Evolutionary conservation across 2,888 invertebrate species (phyloP).

Genomic region (Brachypalpus laphriformis): DNA sequence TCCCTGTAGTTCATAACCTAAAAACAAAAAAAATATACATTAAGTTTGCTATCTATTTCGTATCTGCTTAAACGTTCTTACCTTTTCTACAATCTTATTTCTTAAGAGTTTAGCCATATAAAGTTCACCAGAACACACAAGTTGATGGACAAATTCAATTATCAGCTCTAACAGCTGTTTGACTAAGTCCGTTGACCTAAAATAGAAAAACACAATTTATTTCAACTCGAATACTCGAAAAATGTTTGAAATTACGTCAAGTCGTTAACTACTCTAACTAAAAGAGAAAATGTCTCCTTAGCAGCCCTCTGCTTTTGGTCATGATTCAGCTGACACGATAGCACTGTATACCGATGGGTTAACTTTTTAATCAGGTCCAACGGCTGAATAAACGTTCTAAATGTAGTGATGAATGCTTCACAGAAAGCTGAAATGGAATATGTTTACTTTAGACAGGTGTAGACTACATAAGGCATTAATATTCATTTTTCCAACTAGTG

Average conservation of each 20-base stretch:
- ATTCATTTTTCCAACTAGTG: slow-evolving; percentile 15
- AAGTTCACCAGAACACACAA: slow-evolving; percentile 95
- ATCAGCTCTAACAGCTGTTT: slow-evolving; percentile 90
- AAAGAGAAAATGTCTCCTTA: slow-evolving; percentile 94
- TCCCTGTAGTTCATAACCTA: slow-evolving; percentile 81
- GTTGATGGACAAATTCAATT: slow-evolving; percentile 96
- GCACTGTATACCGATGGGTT: slow-evolving; percentile 86
- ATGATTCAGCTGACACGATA: slow-evolving; percentile 87
- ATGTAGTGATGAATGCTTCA: slow-evolving; percentile 99
- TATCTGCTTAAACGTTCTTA: slow-evolving; percentile 77
- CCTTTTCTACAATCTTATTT: slow-evolving; percentile 95
- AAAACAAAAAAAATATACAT: neutral
- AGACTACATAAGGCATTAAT: neutral
- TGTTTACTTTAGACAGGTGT: neutral
- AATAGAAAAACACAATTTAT: slow-evolving; percentile 63
- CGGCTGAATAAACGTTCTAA: slow-evolving; percentile 96
- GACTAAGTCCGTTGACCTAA: slow-evolving; percentile 92
- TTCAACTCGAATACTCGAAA: neutral
- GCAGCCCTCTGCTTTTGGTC: slow-evolving; percentile 89
- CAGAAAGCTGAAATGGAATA: slow-evolving; percentile 79
- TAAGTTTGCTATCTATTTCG: neutral
- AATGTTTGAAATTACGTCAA: slow-evolving; percentile 91
- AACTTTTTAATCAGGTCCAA: slow-evolving; percentile 93
- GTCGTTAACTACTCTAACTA: slow-evolving; percentile 97
- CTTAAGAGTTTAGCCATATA: slow-evolving; percentile 95